Base-by-base conservation (phyloP, 1,140 invertebrate genomes). In the Rhopalosiphum padi region DNA sequence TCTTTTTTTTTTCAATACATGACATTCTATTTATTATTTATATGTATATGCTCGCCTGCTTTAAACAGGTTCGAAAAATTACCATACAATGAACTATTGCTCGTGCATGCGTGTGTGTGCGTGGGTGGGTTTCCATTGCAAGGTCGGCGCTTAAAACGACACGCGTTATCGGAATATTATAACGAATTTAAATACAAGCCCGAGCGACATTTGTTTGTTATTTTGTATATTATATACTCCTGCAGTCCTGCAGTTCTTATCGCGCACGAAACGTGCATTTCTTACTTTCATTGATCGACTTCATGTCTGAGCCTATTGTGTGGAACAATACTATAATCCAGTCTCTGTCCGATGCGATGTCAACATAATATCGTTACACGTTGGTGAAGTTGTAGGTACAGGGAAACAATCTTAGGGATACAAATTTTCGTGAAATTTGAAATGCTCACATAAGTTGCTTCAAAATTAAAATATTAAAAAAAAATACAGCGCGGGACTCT, bases 21-120 rank as follows among this genome's bases (percentile, higher is more conserved):
- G 43, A 41, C 21, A 25, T 85, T 41, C 41, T 21, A 25, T n/a
- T 60, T 60, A 60, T 68, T n/a, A 68, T 4, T n/a, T n/a, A 25
- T 7, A 60, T 30, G 9, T 30, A 3, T 87, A 30, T 48, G 30
- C 60, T 30, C 11, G n/a, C 15, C 60, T 48, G 30, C 1, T 87
- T 87, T 87, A 37, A 89, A 89, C 53, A 37, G 35, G 48, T 53
- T 53, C 48, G 48, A 68, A 77, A 77, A 46, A 91, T 91, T 91
- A 91, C 90, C 90, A 91, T 77, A 91, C 55, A 91, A 91, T 77
- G 55, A 91, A 46, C 90, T 43, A 6, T 77, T 25, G 25, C 68
- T 11, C 23, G 87, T 89, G 60, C 60, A n/a, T 35, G 60, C 60
- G 60, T 35, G 11, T 30, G 30, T n/a, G 5, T 15, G 51, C 43